Evolutionary conservation across 1,140 invertebrate genomes (phyloP).

Genomic region (Dysdera silvatica): DNA sequence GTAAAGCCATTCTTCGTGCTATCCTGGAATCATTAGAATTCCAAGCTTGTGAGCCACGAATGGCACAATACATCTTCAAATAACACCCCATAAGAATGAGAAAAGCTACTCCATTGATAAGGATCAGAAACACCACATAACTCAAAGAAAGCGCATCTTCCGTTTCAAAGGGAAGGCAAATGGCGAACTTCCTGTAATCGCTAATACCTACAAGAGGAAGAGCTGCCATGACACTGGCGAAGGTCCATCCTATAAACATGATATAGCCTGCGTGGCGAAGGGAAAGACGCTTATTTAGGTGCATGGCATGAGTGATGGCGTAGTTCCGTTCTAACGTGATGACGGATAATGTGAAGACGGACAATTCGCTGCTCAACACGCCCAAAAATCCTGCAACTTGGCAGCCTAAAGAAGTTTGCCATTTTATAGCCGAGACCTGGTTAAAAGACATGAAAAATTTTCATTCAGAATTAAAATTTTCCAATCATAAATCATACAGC

Average conservation of each 20-base stretch:
- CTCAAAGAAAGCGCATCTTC: constrained; percentile 60
- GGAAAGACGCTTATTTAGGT: constrained; percentile 85
- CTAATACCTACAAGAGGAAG: constrained; percentile 85
- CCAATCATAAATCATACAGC: too few relatives aligned
- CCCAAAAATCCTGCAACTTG: constrained; percentile 91
- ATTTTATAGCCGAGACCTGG: constrained; percentile 87
- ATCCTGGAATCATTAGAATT: constrained; percentile 91
- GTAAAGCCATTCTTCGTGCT: constrained; percentile 72
- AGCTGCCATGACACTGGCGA: constrained; percentile 77
- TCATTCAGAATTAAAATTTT: too few relatives aligned
- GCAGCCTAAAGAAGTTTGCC: constrained; percentile 94
- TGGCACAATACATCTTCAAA: constrained; percentile 93
- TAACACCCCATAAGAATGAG: constrained; percentile 92
- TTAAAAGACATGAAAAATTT: constrained; percentile 3
- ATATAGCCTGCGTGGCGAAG: constrained; percentile 65
- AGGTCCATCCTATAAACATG: constrained; percentile 81
- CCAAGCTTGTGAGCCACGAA: constrained; percentile 85
- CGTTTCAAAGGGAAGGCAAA: constrained; percentile 91
- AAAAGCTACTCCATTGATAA: constrained; percentile 87
- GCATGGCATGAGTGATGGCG: constrained; percentile 95
- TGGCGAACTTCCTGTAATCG: constrained; percentile 90
- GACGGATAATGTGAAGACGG: constrained; percentile 88
- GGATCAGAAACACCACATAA: constrained; percentile 87
- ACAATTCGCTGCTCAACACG: constrained; percentile 87
- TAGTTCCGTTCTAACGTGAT: constrained; percentile 94